Evolutionary conservation across 2,888 invertebrate species (phyloP).

Genomic region (Parapristionchus giblindavisi): DNA sequence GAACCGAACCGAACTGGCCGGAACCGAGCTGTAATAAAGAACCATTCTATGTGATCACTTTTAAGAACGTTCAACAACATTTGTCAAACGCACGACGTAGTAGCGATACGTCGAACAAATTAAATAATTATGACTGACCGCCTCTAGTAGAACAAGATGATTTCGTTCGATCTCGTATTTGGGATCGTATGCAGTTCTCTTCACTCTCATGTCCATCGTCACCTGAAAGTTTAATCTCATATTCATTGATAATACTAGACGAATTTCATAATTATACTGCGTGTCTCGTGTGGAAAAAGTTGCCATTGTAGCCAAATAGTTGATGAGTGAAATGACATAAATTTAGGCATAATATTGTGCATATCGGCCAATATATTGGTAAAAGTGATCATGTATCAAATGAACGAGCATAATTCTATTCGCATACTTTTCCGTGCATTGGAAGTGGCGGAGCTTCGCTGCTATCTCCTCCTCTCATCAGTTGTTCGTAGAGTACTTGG

Average conservation of each 20-base stretch:
- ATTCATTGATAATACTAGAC: neutral
- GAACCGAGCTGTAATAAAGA: slow-evolving; percentile 44
- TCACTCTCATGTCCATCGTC: slow-evolving; percentile 26
- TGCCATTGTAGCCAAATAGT: no score
- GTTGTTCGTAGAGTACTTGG: slow-evolving; percentile 43
- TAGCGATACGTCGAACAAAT: no score
- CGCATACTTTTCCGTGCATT: slow-evolving; percentile 28
- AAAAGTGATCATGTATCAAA: neutral
- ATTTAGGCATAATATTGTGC: neutral
- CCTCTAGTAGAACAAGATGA: neutral
- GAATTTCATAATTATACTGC: no score
- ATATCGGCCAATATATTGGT: neutral
- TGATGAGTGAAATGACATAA: neutral
- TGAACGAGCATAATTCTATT: neutral
- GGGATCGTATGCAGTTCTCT: slow-evolving; percentile 27
- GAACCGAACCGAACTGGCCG: slow-evolving; percentile 53
- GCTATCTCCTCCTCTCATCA: slow-evolving; percentile 41
- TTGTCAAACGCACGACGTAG: no score
- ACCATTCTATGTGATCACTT: neutral
- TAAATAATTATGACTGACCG: slow-evolving; percentile 9
- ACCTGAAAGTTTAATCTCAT: neutral
- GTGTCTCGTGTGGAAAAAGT: no score
- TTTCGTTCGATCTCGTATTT: slow-evolving; percentile 38
- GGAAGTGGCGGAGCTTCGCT: slow-evolving; percentile 28
- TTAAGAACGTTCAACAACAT: no score